These are phyloP conservation scores for Andrena haemorrhoa DNA, from an alignment of 2,888 invertebrate species.

Conservation along the genomic window DNA sequence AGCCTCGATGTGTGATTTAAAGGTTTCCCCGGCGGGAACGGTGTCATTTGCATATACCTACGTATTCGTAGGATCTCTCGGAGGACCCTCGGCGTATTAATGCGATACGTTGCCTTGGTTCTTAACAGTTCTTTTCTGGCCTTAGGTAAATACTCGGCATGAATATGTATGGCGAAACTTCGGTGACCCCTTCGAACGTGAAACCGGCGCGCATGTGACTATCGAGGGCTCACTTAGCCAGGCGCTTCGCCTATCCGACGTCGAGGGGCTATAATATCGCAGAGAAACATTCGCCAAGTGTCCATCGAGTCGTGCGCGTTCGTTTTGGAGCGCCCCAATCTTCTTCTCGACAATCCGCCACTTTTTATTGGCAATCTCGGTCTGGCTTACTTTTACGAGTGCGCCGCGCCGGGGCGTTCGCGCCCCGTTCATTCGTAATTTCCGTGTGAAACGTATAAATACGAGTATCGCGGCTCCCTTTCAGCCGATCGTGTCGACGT, in stretches of 20 bases:
- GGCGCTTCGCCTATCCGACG: constrained; percentile 28
- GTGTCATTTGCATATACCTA: constrained; percentile 75
- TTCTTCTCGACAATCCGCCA: neutral
- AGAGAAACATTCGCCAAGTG: no score
- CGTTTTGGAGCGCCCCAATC: no score
- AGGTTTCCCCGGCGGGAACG: constrained; percentile 61
- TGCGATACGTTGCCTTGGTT: constrained; percentile 72
- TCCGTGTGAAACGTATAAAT: constrained; percentile 19
- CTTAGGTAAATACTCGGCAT: constrained; percentile 73
- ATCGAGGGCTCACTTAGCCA: constrained; percentile 40
- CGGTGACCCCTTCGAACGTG: constrained; percentile 65
- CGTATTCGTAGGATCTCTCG: constrained; percentile 70
- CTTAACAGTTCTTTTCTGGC: constrained; percentile 75
- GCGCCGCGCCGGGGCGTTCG: neutral
- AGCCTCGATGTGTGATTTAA: constrained; percentile 73
- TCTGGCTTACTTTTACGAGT: constrained; percentile 10
- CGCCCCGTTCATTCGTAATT: constrained; percentile 26
- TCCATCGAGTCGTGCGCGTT: no score
- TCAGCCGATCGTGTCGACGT: constrained; percentile 29
- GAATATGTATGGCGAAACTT: constrained; percentile 69
- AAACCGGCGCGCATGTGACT: constrained; percentile 50
- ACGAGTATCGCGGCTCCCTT: constrained; percentile 10
- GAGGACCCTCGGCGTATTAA: constrained; percentile 72
- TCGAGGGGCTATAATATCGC: no score
- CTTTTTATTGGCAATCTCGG: constrained; percentile 5